Evolutionary conservation across 1,140 invertebrate species (phyloP).

Genomic region (Drosophila paulistorum): DNA sequence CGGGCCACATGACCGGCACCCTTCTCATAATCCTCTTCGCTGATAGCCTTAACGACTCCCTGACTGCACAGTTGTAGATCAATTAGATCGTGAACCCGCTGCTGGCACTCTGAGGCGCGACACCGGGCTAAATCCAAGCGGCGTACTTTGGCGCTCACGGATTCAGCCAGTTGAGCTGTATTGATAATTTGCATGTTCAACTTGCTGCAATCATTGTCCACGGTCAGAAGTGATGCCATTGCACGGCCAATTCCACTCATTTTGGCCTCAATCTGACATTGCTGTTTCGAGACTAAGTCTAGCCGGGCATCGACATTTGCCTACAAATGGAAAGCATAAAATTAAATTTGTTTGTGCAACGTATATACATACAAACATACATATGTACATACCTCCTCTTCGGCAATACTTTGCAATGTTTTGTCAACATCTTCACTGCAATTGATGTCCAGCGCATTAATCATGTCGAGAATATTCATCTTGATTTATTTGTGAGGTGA

Average conservation of each 20-base stretch:
- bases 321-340: constrained; percentile 66
- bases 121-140: constrained; percentile 96
- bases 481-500: not conserved
- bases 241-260: constrained; percentile 84
- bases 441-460: constrained; percentile 41
- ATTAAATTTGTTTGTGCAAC: too few species aligned
- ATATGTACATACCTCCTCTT: constrained; percentile 54
- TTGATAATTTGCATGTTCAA: constrained; percentile 93
- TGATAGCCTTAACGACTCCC: constrained; percentile 95
- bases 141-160: constrained; percentile 97
- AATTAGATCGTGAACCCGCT: constrained; percentile 96
- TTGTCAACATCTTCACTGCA: constrained; percentile 63
- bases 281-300: constrained; percentile 84
- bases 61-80: constrained; percentile 98
- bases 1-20: constrained; percentile 97
- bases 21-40: constrained; percentile 95
- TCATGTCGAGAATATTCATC: constrained; percentile 41
- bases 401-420: constrained; percentile 42
- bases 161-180: constrained; percentile 95
- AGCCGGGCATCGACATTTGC: constrained; percentile 84
- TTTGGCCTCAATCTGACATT: constrained; percentile 85
- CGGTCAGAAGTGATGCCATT: constrained; percentile 85
- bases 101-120: constrained; percentile 96
- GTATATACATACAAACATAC: too few species aligned
- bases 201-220: constrained; percentile 89